These are phyloP conservation scores for Belgica antarctica DNA, from an alignment of 2,888 invertebrate genomes.

Conservation along the genomic window DNA sequence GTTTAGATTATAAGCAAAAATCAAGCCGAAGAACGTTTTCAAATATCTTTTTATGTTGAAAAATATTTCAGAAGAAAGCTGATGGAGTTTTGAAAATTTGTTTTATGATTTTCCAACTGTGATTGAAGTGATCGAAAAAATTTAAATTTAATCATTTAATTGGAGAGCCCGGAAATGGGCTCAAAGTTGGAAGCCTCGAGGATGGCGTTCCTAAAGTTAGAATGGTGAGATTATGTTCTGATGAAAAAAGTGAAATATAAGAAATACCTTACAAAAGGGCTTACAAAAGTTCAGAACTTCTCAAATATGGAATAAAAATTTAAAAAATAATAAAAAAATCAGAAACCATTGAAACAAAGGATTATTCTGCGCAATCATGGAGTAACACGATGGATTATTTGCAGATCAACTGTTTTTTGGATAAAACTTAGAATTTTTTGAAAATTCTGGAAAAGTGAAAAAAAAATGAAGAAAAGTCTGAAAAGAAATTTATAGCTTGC, in stretches of 20 bases:
- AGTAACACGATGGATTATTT: background rate
- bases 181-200: constrained; percentile 13
- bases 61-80: background rate
- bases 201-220: constrained; percentile 25
- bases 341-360: background rate
- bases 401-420: background rate
- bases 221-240: too few species aligned
- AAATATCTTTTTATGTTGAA: constrained; percentile 7
- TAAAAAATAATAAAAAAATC: background rate
- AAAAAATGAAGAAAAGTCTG: background rate
- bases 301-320: background rate
- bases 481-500: constrained; percentile 16
- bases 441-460: background rate
- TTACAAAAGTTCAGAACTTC: too few species aligned
- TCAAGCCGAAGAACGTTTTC: constrained; percentile 10
- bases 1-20: constrained; percentile 20
- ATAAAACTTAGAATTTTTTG: constrained; percentile 3
- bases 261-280: too few species aligned
- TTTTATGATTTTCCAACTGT: constrained; percentile 6
- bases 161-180: constrained; percentile 39
- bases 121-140: constrained; percentile 38
- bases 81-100: constrained; percentile 34
- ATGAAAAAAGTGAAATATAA: background rate
- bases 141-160: constrained; percentile 24
- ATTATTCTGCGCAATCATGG: too few species aligned